Evolutionary conservation across 1,140 invertebrate species (phyloP).

Genomic region (Drosophila saltans): DNA sequence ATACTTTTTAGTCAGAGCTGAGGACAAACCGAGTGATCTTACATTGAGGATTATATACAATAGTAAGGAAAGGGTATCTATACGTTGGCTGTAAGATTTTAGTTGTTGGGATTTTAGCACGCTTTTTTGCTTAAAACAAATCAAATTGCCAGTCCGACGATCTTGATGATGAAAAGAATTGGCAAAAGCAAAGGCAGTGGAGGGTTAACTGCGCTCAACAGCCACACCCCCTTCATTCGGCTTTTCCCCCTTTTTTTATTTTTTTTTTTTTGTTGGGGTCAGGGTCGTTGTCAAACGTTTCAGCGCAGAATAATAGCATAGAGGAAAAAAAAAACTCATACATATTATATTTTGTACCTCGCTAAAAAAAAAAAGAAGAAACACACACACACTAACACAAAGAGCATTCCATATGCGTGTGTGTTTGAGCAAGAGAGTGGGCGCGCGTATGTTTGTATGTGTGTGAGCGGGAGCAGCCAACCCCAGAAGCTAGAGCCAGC

Average conservation of each 20-base stretch:
- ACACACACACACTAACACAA: slow-evolving; percentile 1
- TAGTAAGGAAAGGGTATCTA: background rate
- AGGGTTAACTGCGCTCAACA: slow-evolving; percentile 9
- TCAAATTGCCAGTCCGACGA: slow-evolving; percentile 59
- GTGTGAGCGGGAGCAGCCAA: slow-evolving; percentile 47
- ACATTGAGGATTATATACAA: background rate
- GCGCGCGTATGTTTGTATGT: slow-evolving; percentile 8
- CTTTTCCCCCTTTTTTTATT: background rate
- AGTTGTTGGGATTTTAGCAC: too few relatives aligned
- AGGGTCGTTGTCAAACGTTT: slow-evolving; percentile 53
- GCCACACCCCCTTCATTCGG: background rate
- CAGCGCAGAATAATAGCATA: slow-evolving; percentile 71
- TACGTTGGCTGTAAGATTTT: slow-evolving; percentile 7
- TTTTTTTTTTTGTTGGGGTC: slow-evolving; percentile 49
- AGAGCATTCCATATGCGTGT: slow-evolving; percentile 1
- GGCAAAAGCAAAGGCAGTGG: background rate
- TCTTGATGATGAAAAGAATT: slow-evolving; percentile 16
- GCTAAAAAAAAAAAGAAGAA: slow-evolving; percentile 29
- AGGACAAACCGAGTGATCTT: background rate
- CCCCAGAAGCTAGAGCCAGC: slow-evolving; percentile 48
- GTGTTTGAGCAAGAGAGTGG: background rate
- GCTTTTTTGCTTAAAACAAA: slow-evolving; percentile 60
- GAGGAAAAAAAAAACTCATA: slow-evolving; percentile 43
- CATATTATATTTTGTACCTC: slow-evolving; percentile 62
- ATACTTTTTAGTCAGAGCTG: background rate